Percentiles rank a stretch among this genome's conserved stretches.
These are phyloP conservation scores for Cheirogaleus medius DNA, from an alignment of 2,113 vertebrate species.

Conservation along the genomic window DNA sequence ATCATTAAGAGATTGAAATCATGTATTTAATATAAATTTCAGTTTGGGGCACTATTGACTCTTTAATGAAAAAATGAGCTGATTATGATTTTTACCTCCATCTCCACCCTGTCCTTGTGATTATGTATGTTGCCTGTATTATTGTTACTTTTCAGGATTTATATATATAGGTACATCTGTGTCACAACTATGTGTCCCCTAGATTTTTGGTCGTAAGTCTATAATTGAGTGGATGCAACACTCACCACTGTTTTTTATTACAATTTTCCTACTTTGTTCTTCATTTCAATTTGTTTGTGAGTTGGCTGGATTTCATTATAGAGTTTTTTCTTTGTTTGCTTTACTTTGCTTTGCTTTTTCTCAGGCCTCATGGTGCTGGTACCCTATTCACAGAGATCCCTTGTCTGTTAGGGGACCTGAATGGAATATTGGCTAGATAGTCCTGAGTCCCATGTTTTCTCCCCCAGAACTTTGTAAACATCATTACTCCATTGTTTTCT, in stretches of 20 bases:
- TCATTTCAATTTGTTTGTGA: background rate
- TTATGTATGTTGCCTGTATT: background rate
- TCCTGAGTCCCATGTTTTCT: background rate
- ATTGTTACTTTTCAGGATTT: background rate
- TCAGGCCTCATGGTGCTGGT: accelerated
- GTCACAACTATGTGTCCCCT: background rate
- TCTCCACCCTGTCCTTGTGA: background rate
- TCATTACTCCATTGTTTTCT: background rate
- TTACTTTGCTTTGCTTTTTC: background rate
- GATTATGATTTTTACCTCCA: background rate
- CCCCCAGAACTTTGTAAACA: background rate
- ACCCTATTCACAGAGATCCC: background rate
- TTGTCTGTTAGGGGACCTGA: background rate
- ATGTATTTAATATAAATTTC: background rate
- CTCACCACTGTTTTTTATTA: background rate
- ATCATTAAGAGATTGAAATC: background rate
- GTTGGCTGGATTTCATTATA: background rate
- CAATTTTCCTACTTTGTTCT: background rate
- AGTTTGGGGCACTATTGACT: background rate
- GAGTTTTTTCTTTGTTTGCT: background rate
- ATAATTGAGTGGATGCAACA: background rate
- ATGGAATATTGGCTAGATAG: background rate
- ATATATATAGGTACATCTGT: background rate
- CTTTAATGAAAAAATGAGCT: background rate
- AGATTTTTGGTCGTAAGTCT: background rate